Conservation (phyloP, 2,113 vertebrate genomes). For the Cervus canadensis region DNA sequence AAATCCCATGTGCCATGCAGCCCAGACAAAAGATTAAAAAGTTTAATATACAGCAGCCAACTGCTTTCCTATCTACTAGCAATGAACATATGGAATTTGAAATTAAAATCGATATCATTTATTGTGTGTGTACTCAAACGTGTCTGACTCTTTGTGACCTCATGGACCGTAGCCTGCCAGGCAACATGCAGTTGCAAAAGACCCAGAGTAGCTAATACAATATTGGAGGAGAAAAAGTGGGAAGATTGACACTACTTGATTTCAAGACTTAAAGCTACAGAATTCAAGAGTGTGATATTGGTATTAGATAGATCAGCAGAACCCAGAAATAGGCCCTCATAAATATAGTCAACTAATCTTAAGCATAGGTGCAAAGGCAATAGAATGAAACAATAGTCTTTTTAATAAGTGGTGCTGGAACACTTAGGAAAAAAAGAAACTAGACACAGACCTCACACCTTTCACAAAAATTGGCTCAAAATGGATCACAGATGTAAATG, state of each 20-base stretch:
- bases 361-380: background rate
- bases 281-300: background rate
- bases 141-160: background rate
- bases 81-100: background rate
- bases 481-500: background rate
- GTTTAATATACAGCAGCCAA: background rate
- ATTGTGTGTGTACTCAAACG: background rate
- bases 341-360: background rate
- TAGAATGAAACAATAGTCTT: background rate
- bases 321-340: background rate
- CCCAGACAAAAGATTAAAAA: background rate
- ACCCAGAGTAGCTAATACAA: background rate
- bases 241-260: background rate
- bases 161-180: background rate
- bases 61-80: background rate
- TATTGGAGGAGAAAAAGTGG: background rate
- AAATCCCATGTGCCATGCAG: background rate
- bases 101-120: background rate
- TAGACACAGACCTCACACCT: background rate
- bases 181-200: background rate
- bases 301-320: background rate
- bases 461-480: background rate
- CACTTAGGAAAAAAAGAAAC: background rate
- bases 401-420: background rate
- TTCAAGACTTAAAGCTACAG: background rate